A percentile compares a stretch with the other conserved stretches of the same genome.
Conservation (phyloP, 2,888 invertebrate species). For the Prenolepis imparis region DNA sequence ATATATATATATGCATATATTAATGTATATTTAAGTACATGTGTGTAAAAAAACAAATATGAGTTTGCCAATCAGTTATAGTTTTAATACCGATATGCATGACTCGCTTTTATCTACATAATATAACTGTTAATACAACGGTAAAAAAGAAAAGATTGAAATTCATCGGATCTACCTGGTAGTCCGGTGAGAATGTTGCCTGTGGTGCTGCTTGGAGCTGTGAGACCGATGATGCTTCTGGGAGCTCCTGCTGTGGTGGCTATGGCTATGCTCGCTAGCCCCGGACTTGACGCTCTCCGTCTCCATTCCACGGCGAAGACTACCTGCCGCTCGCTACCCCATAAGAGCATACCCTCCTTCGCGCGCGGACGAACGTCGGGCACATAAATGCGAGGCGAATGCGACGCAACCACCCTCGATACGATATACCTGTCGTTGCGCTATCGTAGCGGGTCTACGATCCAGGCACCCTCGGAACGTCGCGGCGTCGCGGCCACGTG, state of each 20-base stretch:
- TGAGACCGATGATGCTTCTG: constrained; percentile 83
- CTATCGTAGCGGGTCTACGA: constrained; percentile 14
- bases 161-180: constrained; percentile 87
- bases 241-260: constrained; percentile 83
- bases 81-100: neutral
- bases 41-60: too few species aligned
- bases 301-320: constrained; percentile 90
- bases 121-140: neutral
- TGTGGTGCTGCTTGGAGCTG: constrained; percentile 87
- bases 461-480: constrained; percentile 34
- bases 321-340: constrained; percentile 87
- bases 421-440: neutral
- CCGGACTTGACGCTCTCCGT: constrained; percentile 96
- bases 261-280: constrained; percentile 93
- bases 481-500: constrained; percentile 33
- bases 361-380: constrained; percentile 48
- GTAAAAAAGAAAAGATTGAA: neutral
- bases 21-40: too few species aligned
- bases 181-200: constrained; percentile 90
- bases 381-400: constrained; percentile 64
- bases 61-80: neutral
- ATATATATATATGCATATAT: too few species aligned
- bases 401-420: constrained; percentile 23
- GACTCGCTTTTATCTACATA: neutral
- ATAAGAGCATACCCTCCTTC: constrained; percentile 81